phyloP scores from a whole-genome alignment of 2,888 invertebrate species.

The Erebia aethiops region DNA sequence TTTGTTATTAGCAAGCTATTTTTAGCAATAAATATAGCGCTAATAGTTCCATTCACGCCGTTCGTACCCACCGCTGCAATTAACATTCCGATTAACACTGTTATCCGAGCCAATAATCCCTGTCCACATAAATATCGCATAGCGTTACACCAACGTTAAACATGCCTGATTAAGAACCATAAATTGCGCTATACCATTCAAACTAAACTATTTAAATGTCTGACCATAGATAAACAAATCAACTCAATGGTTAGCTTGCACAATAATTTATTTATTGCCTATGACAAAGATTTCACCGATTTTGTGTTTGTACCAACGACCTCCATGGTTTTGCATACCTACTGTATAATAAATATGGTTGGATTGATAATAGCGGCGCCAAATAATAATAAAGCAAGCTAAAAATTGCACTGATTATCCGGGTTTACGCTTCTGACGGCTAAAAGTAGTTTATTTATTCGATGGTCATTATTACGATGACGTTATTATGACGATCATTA shows the following conservation, averaged over 20 bases:
- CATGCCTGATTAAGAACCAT: slow-evolving; percentile 34
- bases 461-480: no score
- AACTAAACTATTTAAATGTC: slow-evolving; percentile 16
- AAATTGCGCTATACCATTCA: slow-evolving; percentile 27
- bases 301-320: not conserved
- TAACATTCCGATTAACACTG: slow-evolving; percentile 30
- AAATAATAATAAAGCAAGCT: no score
- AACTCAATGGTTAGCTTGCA: not conserved
- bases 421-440: no score
- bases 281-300: not conserved
- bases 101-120: slow-evolving; percentile 27
- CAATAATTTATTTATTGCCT: not conserved
- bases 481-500: no score
- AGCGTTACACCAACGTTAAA: slow-evolving; percentile 28
- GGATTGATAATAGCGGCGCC: no score
- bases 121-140: slow-evolving; percentile 27
- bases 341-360: not conserved
- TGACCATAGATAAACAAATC: slow-evolving; percentile 2
- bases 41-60: slow-evolving; percentile 22
- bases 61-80: slow-evolving; percentile 25
- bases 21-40: slow-evolving; percentile 22
- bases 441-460: no score
- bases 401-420: no score
- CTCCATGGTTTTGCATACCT: not conserved
- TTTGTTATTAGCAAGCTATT: slow-evolving; percentile 14